phyloP scores from a whole-genome alignment of 2,888 invertebrate genomes.

The Lasioglossum morio region DNA sequence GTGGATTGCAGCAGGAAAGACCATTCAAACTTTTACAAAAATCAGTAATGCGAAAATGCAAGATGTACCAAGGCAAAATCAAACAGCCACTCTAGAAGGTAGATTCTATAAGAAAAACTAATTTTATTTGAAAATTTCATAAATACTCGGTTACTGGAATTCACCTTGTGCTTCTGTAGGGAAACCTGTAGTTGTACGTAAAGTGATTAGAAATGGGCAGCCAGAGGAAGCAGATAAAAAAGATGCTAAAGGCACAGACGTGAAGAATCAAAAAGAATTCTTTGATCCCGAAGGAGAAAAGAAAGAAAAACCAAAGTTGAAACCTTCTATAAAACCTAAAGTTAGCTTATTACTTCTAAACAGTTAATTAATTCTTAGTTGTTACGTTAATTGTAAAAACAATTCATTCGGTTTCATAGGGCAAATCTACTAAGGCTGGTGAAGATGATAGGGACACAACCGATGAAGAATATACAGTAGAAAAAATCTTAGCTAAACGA shows the following conservation, averaged over 20 bases:
- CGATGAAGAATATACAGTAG: conserved; percentile 90
- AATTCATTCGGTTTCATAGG: conserved; percentile 43
- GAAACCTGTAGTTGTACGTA: conserved; percentile 80
- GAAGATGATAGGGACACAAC: conserved; percentile 74
- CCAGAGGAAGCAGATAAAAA: conserved; percentile 80
- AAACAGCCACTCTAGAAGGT: conserved; percentile 74
- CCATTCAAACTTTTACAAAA: conserved; percentile 90
- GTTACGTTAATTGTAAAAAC: background rate
- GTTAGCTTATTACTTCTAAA: conserved; percentile 51
- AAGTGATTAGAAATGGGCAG: conserved; percentile 82
- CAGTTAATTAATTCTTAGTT: background rate
- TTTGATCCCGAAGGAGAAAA: conserved; percentile 71
- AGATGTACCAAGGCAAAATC: conserved; percentile 82
- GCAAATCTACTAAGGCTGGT: conserved; percentile 72
- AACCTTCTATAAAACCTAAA: conserved; percentile 79
- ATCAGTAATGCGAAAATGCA: conserved; percentile 89
- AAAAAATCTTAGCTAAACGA: conserved; percentile 93
- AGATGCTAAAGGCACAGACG: conserved; percentile 71
- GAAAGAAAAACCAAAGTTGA: conserved; percentile 77
- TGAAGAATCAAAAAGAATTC: conserved; percentile 73
- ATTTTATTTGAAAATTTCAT: conserved; percentile 3
- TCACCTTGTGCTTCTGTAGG: conserved; percentile 60
- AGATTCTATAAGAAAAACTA: background rate
- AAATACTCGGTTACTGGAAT: background rate
- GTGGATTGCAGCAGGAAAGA: conserved; percentile 93